Evolutionary conservation across 92 coral and sea anemone genomes (phyloP).

Genomic region (Montipora capitata): DNA sequence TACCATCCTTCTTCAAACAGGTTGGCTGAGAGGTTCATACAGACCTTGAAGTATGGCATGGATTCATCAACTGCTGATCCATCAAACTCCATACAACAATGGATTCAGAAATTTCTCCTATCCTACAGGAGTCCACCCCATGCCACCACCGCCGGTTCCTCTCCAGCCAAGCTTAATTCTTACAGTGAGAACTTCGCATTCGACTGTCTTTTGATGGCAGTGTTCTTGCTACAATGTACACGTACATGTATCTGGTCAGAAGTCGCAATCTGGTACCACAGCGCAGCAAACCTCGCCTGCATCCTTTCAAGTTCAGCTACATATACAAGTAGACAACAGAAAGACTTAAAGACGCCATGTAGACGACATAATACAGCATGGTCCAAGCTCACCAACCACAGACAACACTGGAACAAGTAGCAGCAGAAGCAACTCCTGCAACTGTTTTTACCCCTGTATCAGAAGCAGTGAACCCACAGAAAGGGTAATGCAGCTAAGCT

Average conservation of each 20-base stretch:
- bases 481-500: no score
- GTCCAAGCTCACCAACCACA: neutral
- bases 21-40: no score
- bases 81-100: slow-evolving; percentile 20
- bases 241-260: slow-evolving; percentile 10
- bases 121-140: slow-evolving; percentile 61
- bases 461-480: neutral
- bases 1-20: no score
- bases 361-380: neutral
- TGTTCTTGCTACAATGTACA: slow-evolving; percentile 42
- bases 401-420: neutral
- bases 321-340: no score
- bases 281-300: neutral
- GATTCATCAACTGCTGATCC: neutral
- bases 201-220: slow-evolving; percentile 20
- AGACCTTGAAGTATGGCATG: slow-evolving; percentile 52
- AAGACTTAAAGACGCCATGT: neutral
- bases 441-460: neutral
- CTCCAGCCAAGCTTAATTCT: slow-evolving; percentile 58
- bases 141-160: slow-evolving; percentile 38
- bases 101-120: slow-evolving; percentile 60
- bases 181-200: slow-evolving; percentile 31
- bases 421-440: neutral
- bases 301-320: neutral
- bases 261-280: slow-evolving; percentile 32